Base-by-base conservation (phyloP, 2,888 invertebrate species). In the Chrysolina haemoptera region DNA sequence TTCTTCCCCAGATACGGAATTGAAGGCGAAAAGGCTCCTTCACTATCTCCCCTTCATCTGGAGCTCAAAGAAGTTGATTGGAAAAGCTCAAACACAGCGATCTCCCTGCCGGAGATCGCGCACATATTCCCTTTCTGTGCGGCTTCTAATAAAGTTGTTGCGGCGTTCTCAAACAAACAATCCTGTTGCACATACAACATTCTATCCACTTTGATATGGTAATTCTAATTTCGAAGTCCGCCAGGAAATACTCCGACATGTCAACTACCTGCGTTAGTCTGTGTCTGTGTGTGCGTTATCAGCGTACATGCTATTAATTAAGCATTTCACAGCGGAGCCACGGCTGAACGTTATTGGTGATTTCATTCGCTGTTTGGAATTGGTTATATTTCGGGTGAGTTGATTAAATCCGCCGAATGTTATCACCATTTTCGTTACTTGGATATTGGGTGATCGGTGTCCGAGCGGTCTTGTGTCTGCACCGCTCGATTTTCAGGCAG, bases 101-200 rank as follows among this genome's bases (percentile, higher is more conserved):
- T 59, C 14, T 27, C 46, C 8, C 6, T 35, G 35, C 63, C 5
- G 46, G 64, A 46, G 48, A 68, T 68, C 62, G 68, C 63, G 62
- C 64, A 66, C 68, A 65, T 64, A 68, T 68, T 73, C 40, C 46
- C 46, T 68, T 64, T 73, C 46, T 67, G 35, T 68, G 72, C 43
- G 72, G 68, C 62, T 62, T 67, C 62, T 71, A 68, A 72, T 72
- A 63, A 72, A 72, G 68, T 72, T 72, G 68, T 72, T 72, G 68
- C 22, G 55, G 68, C 20, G 22, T 72, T 68, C 53, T 68, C 63
- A 68, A 72, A 72, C 68, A 59, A 68, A 68, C 72, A 72, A 72
- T 68, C 68, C 62, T 64, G 64, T 68, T 65, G 64, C 64, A 68
- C 27, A 68, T 48, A 68, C 68, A 46, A 68, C 68, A 46, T 63